A percentile compares a stretch with the other conserved stretches of the same genome.
phyloP scores from a whole-genome alignment of 2,888 invertebrate species.

The Andrena praecox region DNA sequence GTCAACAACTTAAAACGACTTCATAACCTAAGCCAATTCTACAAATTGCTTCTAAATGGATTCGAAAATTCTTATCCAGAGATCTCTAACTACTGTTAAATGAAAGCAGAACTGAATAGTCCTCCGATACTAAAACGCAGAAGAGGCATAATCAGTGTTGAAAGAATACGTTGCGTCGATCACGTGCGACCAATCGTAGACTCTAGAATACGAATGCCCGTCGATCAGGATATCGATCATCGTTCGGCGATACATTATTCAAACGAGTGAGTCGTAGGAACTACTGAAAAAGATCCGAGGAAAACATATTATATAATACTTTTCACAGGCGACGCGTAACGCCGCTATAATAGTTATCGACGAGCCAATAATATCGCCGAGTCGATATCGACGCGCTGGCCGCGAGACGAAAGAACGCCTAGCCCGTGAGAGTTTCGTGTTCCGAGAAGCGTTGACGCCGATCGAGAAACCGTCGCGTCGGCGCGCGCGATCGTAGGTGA shows the following conservation, averaged over 20 bases:
- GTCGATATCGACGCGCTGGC: background rate
- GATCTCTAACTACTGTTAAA: too few species aligned
- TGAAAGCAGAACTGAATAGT: too few species aligned
- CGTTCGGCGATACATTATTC: background rate
- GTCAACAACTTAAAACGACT: too few species aligned
- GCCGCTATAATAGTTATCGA: background rate
- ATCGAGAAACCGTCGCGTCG: slow-evolving; percentile 7
- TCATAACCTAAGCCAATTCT: too few species aligned
- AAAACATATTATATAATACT: slow-evolving; percentile 19
- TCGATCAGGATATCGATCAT: background rate
- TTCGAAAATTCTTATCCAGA: too few species aligned
- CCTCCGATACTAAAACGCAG: too few species aligned
- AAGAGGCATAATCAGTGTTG: too few species aligned
- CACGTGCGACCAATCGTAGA: background rate
- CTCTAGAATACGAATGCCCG: background rate
- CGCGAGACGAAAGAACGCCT: background rate
- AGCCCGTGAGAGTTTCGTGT: background rate
- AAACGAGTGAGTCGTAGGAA: background rate
- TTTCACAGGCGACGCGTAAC: slow-evolving; percentile 23
- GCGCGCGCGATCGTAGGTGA: background rate
- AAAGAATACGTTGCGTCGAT: background rate
- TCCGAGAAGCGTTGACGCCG: background rate
- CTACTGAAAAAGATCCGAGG: background rate
- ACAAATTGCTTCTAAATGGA: too few species aligned
- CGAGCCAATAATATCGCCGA: background rate